These are phyloP conservation scores for Carassius auratus DNA, from an alignment of 2,113 vertebrate genomes.

Conservation along the genomic window DNA sequence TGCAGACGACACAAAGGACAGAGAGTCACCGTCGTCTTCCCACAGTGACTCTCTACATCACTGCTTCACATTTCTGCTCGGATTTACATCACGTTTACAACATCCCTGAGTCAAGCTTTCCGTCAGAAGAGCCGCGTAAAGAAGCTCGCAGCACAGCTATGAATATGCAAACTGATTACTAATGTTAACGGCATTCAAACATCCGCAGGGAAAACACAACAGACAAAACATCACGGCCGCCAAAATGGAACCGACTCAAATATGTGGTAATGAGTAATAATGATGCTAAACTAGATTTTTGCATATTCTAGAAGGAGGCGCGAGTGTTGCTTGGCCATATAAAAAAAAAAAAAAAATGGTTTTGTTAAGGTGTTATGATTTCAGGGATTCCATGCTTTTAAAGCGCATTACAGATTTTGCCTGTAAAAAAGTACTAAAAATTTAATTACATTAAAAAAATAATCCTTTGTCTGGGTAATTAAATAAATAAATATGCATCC, in stretches of 20 bases:
- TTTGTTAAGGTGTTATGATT: background rate
- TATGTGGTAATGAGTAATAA: background rate
- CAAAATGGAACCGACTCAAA: conserved; percentile 1
- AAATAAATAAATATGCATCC: background rate
- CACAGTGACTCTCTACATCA: too few relatives aligned
- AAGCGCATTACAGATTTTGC: background rate
- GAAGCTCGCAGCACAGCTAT: background rate
- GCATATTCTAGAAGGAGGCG: background rate
- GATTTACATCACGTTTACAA: too few relatives aligned
- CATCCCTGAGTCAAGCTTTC: too few relatives aligned
- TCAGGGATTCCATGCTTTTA: background rate
- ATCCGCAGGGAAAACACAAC: conserved; percentile 1
- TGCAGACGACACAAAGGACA: background rate
- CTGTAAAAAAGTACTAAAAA: too few relatives aligned
- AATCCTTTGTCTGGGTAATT: background rate
- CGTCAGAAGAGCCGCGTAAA: too few relatives aligned
- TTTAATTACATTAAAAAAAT: too few relatives aligned
- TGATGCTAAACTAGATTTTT: background rate
- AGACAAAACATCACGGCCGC: background rate
- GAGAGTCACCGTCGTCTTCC: background rate
- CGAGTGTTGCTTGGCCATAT: background rate
- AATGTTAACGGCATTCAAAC: background rate
- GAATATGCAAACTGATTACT: conserved; percentile 2
- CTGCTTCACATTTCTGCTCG: too few relatives aligned
- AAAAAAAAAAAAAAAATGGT: too few relatives aligned